Conservation (phyloP, 2,888 invertebrate genomes). For the Hyalella azteca region DNA sequence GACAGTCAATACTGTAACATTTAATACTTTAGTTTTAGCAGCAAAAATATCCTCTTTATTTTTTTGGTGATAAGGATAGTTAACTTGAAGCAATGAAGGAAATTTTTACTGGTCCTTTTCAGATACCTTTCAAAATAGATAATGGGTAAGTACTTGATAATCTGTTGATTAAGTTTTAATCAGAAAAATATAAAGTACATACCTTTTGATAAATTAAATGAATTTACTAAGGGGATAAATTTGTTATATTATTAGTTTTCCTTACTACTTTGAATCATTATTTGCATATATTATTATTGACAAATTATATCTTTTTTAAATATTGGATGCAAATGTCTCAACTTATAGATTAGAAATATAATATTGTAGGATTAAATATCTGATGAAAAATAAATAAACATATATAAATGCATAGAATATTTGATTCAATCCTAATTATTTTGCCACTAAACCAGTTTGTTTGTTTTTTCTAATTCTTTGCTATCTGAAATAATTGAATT, state of each 20-base stretch:
- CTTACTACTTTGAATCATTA: background rate
- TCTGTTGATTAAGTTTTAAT: background rate
- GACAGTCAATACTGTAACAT: no score
- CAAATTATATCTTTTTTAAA: background rate
- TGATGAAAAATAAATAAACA: background rate
- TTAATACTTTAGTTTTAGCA: no score
- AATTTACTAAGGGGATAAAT: background rate
- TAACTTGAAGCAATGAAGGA: no score
- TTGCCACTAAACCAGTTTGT: background rate
- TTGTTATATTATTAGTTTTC: background rate
- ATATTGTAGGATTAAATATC: background rate
- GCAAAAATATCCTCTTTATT: no score
- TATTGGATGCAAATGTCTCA: background rate
- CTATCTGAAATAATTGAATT: background rate
- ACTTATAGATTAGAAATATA: background rate
- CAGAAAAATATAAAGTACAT: background rate
- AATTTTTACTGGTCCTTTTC: background rate
- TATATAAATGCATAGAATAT: background rate
- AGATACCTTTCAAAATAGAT: background rate
- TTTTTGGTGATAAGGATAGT: no score
- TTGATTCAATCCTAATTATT: background rate
- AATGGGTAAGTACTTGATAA: background rate
- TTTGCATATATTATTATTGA: background rate
- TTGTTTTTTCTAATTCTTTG: background rate
- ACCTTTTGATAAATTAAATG: background rate